phyloP scores from a whole-genome alignment of 37 sponge, comb jelly and placozoan species.

The Cladorhizidae sp. region DNA sequence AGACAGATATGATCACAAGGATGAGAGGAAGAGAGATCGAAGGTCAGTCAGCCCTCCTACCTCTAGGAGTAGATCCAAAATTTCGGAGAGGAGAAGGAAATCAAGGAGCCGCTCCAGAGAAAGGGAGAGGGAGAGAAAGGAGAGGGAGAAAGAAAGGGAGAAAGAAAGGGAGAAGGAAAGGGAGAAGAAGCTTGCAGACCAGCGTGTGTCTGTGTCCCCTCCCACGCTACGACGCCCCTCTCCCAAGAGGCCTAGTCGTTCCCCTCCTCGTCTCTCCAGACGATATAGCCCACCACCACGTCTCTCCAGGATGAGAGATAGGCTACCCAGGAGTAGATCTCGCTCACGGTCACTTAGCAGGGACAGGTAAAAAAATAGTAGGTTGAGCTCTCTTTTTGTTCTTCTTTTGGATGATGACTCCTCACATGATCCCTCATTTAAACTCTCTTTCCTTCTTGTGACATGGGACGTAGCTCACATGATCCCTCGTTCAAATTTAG shows the following conservation, averaged over 20 bases:
- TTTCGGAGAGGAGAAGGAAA: conserved; percentile 5
- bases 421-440: neutral
- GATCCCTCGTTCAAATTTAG: too few species aligned
- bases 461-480: too few species aligned
- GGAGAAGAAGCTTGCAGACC: neutral
- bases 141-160: too few species aligned
- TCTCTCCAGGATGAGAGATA: neutral
- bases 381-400: too few species aligned
- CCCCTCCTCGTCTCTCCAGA: neutral
- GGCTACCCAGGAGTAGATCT: conserved; percentile 7
- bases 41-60: neutral
- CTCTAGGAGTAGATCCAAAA: neutral
- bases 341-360: conserved; percentile 15
- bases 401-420: neutral
- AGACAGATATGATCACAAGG: neutral
- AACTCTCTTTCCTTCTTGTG: too few species aligned
- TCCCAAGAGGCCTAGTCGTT: neutral
- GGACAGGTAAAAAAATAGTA: conserved; percentile 38
- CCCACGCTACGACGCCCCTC: neutral
- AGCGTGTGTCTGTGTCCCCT: conserved; percentile 2
- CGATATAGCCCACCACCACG: neutral
- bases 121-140: too few species aligned
- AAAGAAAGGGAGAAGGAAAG: neutral
- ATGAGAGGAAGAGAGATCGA: neutral
- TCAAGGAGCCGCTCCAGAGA: conserved; percentile 27